Conservation (phyloP, 2,888 invertebrate genomes). For the Chymomyza amoena region DNA sequence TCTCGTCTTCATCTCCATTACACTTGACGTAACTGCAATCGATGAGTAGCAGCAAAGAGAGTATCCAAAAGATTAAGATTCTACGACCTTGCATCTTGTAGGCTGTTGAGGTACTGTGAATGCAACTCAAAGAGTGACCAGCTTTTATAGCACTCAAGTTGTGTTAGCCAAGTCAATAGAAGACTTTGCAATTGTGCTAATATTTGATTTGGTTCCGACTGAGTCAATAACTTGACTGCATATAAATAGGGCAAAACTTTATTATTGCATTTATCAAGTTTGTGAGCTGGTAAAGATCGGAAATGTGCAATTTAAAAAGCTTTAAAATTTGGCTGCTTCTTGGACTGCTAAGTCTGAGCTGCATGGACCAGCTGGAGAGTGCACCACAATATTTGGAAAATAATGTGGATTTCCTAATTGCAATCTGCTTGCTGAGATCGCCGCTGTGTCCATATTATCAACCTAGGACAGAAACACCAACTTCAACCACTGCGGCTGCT, state of each 20-base stretch:
- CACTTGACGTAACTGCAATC: not conserved
- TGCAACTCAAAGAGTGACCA: not conserved
- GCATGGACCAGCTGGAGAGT: not conserved
- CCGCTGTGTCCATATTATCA: slow-evolving; percentile 1
- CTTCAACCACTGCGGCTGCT: not conserved
- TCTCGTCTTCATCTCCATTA: not conserved
- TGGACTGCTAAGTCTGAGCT: not conserved
- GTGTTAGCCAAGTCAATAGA: not conserved
- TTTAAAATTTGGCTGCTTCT: not conserved
- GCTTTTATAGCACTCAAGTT: not conserved
- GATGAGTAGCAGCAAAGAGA: not conserved
- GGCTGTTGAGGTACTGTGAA: not conserved
- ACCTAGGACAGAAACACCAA: not conserved
- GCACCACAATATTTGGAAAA: not conserved
- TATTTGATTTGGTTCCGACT: not conserved
- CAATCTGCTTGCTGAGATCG: not conserved
- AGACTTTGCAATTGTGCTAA: not conserved
- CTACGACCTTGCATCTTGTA: not conserved
- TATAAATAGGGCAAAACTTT: not conserved
- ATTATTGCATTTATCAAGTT: not conserved
- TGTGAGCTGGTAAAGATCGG: not conserved
- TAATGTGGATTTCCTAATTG: slow-evolving; percentile 1
- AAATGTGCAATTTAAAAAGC: not conserved
- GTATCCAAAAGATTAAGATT: not conserved
- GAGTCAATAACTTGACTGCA: not conserved